Evolutionary conservation across 2,113 vertebrate genomes (phyloP), one percentile per base, ranked within the genome.

Genomic region (Grus americana): DNA sequence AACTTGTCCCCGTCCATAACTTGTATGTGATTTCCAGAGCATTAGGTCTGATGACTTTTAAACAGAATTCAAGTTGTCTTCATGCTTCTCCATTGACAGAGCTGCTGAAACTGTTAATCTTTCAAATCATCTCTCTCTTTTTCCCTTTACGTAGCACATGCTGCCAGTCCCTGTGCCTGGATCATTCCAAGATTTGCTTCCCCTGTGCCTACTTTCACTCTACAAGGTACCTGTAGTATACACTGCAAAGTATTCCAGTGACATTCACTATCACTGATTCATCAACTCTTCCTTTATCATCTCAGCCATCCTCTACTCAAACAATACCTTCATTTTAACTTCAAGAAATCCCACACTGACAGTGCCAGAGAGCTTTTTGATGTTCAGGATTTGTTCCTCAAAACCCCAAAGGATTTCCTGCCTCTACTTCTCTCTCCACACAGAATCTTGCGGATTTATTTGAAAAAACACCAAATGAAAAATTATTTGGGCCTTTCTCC

Each of bases 281-380:
- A 74, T 30, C 22, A 20, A 23, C 38, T 75, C 19, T 32, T 73
- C 52, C 29, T 75, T 81, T 38, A 59, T 44, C 15, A 59, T 44
- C 15, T 72, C 74, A 85, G 47, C 3, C 47, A 55, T 32, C 6
- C 26, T 75, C 66, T 63, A n/a, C 10, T 62, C 73, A 54, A 8
- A 54, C 52, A 74, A 81, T 47, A 58, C 11, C 46, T 80, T 49
- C n/a, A 44, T 44, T 96, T 86, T 54, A 73, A 40, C 44, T 40
- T 52, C 62, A 90, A 46, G 66, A 54, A 88, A 52, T 54, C 65
- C 27, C 50, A 38, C 18, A 15, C 1, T 42, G 26, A 63, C 29
- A 63, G 36, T n/a, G 22, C 24, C 20, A n/a, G n/a, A 34, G 11
- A 57, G 29, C 20, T 86, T 86, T 63, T 15, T 0, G 0, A 36